A percentile compares a stretch with the other conserved stretches of the same genome.
Evolutionary conservation across 2,888 invertebrate genomes (phyloP).

Genomic region (Hirudinaria manillensis): DNA sequence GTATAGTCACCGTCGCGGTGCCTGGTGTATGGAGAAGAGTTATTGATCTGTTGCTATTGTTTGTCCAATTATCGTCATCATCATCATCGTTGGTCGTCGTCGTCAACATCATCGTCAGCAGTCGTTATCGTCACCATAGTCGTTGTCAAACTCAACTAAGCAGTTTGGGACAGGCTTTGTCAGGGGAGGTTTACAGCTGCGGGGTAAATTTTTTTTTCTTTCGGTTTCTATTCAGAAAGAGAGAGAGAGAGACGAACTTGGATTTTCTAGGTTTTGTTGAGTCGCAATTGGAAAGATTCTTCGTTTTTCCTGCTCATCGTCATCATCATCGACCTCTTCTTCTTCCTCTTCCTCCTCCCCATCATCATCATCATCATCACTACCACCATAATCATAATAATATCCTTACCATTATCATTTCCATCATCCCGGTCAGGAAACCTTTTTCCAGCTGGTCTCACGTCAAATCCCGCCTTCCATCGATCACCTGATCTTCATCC

Average conservation of each 20-base stretch:
- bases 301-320: neutral
- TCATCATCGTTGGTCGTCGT: neutral
- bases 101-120: neutral
- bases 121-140: constrained; percentile 3
- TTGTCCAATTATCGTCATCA: neutral
- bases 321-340: constrained; percentile 1
- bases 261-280: no score
- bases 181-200: no score
- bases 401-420: neutral
- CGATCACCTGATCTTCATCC: no score
- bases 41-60: neutral
- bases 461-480: no score
- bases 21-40: no score
- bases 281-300: no score
- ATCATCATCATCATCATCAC: constrained; percentile 14
- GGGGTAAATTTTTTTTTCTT: no score
- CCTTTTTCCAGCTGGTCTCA: no score
- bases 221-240: no score
- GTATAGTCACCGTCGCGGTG: no score
- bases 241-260: no score
- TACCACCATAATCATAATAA: neutral
- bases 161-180: no score
- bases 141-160: neutral
- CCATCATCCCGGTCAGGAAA: neutral
- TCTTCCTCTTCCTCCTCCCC: constrained; percentile 14